Evolutionary conservation across 2,888 invertebrate genomes (phyloP).

Genomic region (Aleiodes alternator): DNA sequence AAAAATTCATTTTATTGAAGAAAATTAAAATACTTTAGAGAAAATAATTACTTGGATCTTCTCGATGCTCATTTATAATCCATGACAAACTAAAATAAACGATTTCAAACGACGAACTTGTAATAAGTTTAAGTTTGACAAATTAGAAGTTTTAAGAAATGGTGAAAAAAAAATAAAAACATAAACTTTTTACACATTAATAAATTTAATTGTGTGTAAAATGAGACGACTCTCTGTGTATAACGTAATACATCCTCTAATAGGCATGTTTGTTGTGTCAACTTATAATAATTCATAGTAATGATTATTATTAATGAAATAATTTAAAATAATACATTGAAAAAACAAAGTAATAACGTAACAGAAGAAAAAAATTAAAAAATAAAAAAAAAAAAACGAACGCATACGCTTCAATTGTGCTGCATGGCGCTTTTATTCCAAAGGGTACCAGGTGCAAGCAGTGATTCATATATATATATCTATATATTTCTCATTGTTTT

Average conservation of each 20-base stretch:
- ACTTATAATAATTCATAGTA: constrained; percentile 57
- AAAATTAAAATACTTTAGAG: too few relatives aligned
- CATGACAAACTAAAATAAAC: too few relatives aligned
- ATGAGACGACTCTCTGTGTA: neutral
- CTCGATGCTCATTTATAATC: too few relatives aligned
- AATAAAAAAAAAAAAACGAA: constrained; percentile 47
- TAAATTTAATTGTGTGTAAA: constrained; percentile 29
- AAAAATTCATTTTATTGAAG: too few relatives aligned
- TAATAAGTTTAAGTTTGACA: constrained; percentile 1
- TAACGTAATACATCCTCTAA: constrained; percentile 22
- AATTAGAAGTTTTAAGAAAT: constrained; percentile 14
- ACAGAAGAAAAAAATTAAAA: constrained; percentile 36
- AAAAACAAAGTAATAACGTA: constrained; percentile 56
- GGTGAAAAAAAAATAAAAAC: neutral
- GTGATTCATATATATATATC: constrained; percentile 46
- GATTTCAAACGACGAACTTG: constrained; percentile 33
- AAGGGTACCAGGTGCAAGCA: constrained; percentile 58
- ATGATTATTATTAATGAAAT: constrained; percentile 42
- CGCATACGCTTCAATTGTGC: constrained; percentile 67
- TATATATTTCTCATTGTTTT: constrained; percentile 13
- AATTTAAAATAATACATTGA: constrained; percentile 23
- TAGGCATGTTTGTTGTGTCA: constrained; percentile 56
- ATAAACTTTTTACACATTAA: constrained; percentile 1
- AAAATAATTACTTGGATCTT: too few relatives aligned
- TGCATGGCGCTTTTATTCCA: constrained; percentile 60